A percentile compares a stretch with the other conserved stretches of the same genome.
These are phyloP conservation scores for Ecdyonurus torrentis DNA, from an alignment of 2,888 invertebrate species.

Conservation along the genomic window DNA sequence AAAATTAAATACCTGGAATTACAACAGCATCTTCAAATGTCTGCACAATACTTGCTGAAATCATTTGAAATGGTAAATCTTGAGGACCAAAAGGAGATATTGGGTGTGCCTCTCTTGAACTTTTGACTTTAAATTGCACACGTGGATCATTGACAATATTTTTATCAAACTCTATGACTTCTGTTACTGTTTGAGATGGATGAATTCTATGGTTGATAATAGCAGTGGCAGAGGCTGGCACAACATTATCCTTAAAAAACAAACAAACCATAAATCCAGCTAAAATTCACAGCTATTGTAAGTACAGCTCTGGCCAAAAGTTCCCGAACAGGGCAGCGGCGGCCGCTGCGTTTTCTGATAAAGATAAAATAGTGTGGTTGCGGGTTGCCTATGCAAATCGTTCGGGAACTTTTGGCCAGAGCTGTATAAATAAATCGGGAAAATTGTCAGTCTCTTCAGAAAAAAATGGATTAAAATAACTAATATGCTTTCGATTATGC, in stretches of 20 bases:
- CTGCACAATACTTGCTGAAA: slow-evolving; percentile 26
- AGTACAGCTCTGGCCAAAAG: too few species aligned
- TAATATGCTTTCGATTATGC: too few species aligned
- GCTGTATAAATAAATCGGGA: too few species aligned
- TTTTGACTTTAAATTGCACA: slow-evolving; percentile 19
- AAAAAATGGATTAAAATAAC: too few species aligned
- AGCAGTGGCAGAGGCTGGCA: slow-evolving; percentile 27
- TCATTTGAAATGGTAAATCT: slow-evolving; percentile 25
- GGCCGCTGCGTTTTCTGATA: too few species aligned
- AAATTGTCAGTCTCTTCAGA: too few species aligned
- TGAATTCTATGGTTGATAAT: slow-evolving; percentile 31
- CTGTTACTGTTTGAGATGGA: slow-evolving; percentile 26
- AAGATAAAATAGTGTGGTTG: too few species aligned
- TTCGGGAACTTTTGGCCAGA: too few species aligned
- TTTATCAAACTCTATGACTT: slow-evolving; percentile 22
- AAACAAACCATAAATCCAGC: background rate
- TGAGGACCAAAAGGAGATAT: slow-evolving; percentile 25
- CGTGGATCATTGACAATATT: slow-evolving; percentile 21
- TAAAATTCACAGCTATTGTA: too few species aligned
- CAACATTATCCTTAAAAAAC: slow-evolving; percentile 25
- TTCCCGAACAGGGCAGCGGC: too few species aligned
- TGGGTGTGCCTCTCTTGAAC: slow-evolving; percentile 23
- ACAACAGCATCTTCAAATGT: slow-evolving; percentile 25
- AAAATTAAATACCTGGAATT: slow-evolving; percentile 27
- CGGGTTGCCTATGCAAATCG: too few species aligned